phyloP scores from a whole-genome alignment of 1,140 invertebrate species.

The Neelides sp. region DNA sequence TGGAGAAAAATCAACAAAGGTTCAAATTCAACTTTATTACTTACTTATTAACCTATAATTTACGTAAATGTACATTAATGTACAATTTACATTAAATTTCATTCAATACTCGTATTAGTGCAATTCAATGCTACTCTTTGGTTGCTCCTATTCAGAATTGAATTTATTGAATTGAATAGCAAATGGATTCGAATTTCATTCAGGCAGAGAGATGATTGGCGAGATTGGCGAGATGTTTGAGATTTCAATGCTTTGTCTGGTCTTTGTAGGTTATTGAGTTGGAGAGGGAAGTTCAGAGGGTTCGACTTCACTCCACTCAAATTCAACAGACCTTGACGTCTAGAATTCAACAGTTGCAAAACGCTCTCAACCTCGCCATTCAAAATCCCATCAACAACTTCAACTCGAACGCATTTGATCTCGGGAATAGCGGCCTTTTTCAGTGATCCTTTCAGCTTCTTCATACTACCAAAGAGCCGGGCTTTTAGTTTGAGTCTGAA shows the following conservation, averaged over 20 bases:
- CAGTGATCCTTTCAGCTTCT: background rate
- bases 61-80: background rate
- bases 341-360: slow-evolving; percentile 22
- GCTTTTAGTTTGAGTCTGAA: slow-evolving; percentile 1
- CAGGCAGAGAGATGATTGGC: background rate
- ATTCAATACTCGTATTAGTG: no score
- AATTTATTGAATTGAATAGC: background rate
- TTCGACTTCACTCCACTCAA: slow-evolving; percentile 12
- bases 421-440: background rate
- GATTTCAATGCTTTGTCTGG: background rate
- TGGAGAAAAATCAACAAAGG: background rate
- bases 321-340: slow-evolving; percentile 9
- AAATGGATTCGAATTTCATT: background rate
- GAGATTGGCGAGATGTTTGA: background rate
- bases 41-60: background rate
- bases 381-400: background rate
- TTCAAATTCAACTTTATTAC: background rate
- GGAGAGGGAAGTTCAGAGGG: slow-evolving; percentile 14
- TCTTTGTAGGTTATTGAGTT: slow-evolving; percentile 9
- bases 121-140: no score
- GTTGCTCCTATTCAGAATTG: no score
- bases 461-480: background rate
- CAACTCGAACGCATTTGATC: background rate
- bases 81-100: no score
- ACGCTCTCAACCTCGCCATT: slow-evolving; percentile 6